Evolutionary conservation across 2,888 invertebrate genomes (phyloP), one percentile per base, ranked within the genome.

Genomic region (Thera britannica): DNA sequence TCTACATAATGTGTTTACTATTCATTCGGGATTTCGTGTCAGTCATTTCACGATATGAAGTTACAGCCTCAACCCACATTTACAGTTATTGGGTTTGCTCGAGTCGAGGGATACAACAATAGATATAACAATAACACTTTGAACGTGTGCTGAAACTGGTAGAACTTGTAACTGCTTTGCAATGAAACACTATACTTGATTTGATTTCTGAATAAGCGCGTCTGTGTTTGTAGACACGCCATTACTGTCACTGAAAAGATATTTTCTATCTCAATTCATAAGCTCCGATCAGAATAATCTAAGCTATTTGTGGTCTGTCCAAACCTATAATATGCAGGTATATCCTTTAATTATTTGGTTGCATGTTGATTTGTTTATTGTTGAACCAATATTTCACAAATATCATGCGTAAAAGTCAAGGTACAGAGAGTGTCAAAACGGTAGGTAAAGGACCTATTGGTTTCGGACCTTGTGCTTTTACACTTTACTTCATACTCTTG

Each of bases 371-470:
- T 23, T 23, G 23, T 23, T 7, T 51, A 12, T 7, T 7, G 23
- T 51, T 23, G 51, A 23, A 51, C 23, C 51, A 51, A 23, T 51
- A 51, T 51, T 51, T 51, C 51, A 49, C 48, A 41, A 23, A 64
- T 36, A 59, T 51, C 56, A 60, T 44, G 58, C 62, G 65, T 69
- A 58, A 68, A 67, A 60, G 70, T 72, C 73, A 72, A 75, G 72
- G 73, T 46, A 67, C 12, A 41, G 5, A 7, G 41, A 41, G 41
- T 72, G 67, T 69, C 65, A 64, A 71, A 68, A 68, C 67, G 48
- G 58, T 49, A 68, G 68, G 41, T 41, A 58, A 72, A 66, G 65
- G 65, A 71, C 41, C 41, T 41, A 4, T 41, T 41, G 6, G 41
- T 58, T 62, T 65, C 8, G 51, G 65, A 69, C 72, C 71, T 68